Evolutionary conservation across 2,888 invertebrate species (phyloP).

Genomic region (Uropetala carovei): DNA sequence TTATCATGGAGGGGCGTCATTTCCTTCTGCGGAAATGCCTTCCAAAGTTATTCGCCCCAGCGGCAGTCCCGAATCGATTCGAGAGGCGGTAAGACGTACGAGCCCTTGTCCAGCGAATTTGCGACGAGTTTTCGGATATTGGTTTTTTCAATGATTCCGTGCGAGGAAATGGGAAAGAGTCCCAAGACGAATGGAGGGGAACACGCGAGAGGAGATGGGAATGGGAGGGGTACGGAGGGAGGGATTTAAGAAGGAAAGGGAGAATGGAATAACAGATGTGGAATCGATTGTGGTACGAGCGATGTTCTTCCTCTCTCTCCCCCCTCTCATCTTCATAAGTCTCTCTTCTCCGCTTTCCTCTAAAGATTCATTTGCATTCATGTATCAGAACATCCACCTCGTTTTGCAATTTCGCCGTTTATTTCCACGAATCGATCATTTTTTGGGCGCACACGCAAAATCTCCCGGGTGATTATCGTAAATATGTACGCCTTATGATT

Average conservation of each 20-base stretch:
- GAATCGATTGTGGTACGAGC: background rate
- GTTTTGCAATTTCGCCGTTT: too few species aligned
- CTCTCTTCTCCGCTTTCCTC: background rate
- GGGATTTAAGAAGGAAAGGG: background rate
- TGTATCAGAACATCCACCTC: too few species aligned
- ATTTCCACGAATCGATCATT: too few species aligned
- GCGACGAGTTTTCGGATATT: constrained; percentile 54
- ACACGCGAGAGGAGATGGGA: background rate
- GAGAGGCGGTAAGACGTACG: background rate
- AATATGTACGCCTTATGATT: too few species aligned
- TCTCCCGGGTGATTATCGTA: too few species aligned
- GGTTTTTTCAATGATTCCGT: constrained; percentile 57
- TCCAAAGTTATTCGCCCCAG: constrained; percentile 12
- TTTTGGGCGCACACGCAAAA: too few species aligned
- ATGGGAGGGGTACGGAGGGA: background rate
- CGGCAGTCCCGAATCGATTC: background rate
- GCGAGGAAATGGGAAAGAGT: constrained; percentile 49
- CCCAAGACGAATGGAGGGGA: constrained; percentile 31
- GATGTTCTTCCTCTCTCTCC: background rate
- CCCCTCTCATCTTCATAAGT: background rate
- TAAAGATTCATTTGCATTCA: background rate
- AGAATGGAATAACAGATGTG: background rate
- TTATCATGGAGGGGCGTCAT: background rate
- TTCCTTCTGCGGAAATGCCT: constrained; percentile 27
- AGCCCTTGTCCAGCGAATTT: constrained; percentile 55